Evolutionary conservation across 2,797 vertebrate species (phyloP).

Genomic region (Sternotherus odoratus): DNA sequence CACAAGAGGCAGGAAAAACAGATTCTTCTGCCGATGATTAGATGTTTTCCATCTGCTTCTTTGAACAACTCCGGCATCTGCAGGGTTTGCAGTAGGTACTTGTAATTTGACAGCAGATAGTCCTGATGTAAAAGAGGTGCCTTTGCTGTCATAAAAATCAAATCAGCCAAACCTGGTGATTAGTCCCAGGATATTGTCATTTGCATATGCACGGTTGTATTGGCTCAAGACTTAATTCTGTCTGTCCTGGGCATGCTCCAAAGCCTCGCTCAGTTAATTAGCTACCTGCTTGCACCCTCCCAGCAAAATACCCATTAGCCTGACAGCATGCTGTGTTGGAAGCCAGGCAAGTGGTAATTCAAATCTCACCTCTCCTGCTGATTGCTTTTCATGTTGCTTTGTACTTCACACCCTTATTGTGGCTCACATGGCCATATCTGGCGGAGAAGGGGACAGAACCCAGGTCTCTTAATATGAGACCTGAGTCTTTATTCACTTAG

Average conservation of each 20-base stretch:
- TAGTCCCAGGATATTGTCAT: neutral
- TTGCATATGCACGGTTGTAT: neutral
- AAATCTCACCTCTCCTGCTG: neutral
- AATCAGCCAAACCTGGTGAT: neutral
- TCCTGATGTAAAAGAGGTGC: neutral
- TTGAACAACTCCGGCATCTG: neutral
- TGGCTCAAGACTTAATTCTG: neutral
- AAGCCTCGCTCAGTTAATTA: neutral
- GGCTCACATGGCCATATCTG: neutral
- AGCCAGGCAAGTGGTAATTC: neutral
- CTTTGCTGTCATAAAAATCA: neutral
- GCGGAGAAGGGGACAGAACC: neutral
- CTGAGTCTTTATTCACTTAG: neutral
- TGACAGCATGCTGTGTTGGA: neutral
- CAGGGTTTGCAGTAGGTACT: neutral
- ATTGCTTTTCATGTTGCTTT: neutral
- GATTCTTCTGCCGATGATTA: neutral
- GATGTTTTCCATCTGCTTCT: neutral
- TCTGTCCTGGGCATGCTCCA: neutral
- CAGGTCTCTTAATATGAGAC: neutral
- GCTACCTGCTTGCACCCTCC: neutral
- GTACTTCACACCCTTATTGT: neutral
- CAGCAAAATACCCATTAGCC: neutral
- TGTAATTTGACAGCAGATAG: neutral
- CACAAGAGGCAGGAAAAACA: neutral